These are phyloP conservation scores for Xestia rhomboidea DNA, from an alignment of 2,888 invertebrate genomes.

Conservation along the genomic window DNA sequence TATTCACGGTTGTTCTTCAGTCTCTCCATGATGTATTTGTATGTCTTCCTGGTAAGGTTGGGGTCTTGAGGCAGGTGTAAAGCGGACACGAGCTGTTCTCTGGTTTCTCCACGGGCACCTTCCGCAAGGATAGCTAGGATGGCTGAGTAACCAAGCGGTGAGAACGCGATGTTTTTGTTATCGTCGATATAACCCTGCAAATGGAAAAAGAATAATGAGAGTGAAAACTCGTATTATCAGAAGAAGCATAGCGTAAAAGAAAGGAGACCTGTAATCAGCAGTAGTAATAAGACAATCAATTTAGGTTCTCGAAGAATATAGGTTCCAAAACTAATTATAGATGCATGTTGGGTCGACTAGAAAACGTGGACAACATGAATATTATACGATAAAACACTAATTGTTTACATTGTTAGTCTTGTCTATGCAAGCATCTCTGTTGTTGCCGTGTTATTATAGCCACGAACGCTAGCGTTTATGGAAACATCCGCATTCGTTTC, in stretches of 20 bases:
- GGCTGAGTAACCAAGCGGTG: conserved; percentile 92
- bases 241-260: too few relatives aligned
- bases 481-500: conserved; percentile 39
- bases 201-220: neutral
- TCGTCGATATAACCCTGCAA: conserved; percentile 89
- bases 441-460: conserved; percentile 32
- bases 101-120: conserved; percentile 91
- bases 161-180: conserved; percentile 91
- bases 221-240: neutral
- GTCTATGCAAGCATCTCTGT: conserved; percentile 29
- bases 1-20: conserved; percentile 88
- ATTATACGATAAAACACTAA: neutral
- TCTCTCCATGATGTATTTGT: conserved; percentile 87
- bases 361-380: neutral
- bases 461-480: conserved; percentile 30
- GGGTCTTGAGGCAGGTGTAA: conserved; percentile 90
- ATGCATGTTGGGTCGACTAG: neutral
- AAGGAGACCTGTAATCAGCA: neutral
- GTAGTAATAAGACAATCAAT: neutral
- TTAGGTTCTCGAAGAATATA: neutral
- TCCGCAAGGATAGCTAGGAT: conserved; percentile 92
- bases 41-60: conserved; percentile 85
- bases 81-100: conserved; percentile 89
- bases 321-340: neutral
- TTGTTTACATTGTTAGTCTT: conserved; percentile 33